phyloP scores from a whole-genome alignment of 2,888 invertebrate species.

The Cosmopolites sordidus region DNA sequence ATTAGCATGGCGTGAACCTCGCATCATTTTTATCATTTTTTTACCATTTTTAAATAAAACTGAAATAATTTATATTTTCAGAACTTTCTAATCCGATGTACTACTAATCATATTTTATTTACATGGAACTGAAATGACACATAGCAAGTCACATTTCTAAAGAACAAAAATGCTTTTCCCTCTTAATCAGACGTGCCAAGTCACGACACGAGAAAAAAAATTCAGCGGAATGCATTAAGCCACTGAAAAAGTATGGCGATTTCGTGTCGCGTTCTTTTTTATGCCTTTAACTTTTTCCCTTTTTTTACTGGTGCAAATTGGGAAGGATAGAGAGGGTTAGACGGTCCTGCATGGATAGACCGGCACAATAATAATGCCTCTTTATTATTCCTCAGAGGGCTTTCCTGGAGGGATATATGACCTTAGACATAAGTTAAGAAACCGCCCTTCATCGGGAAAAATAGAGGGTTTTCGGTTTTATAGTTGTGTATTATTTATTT shows the following conservation, averaged over 20 bases:
- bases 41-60: too few relatives aligned
- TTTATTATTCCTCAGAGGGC: slow-evolving; percentile 25
- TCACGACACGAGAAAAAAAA: slow-evolving; percentile 1
- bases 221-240: slow-evolving; percentile 10
- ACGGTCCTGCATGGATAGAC: slow-evolving; percentile 17
- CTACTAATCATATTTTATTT: too few relatives aligned
- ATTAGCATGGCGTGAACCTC: too few relatives aligned
- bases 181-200: too few relatives aligned
- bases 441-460: slow-evolving; percentile 17
- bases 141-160: too few relatives aligned
- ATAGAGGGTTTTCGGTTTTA: slow-evolving; percentile 5
- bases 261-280: slow-evolving; percentile 18
- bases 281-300: slow-evolving; percentile 11
- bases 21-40: too few relatives aligned
- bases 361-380: slow-evolving; percentile 21
- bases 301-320: slow-evolving; percentile 22
- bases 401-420: slow-evolving; percentile 16
- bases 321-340: slow-evolving; percentile 21
- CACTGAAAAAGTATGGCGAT: slow-evolving; percentile 21
- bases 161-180: too few relatives aligned
- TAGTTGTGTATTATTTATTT: slow-evolving; percentile 2
- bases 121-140: too few relatives aligned
- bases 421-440: slow-evolving; percentile 17
- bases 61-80: too few relatives aligned
- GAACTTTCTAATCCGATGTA: too few relatives aligned